Conservation (phyloP, 2,888 invertebrate species). For the Nomada flava region DNA sequence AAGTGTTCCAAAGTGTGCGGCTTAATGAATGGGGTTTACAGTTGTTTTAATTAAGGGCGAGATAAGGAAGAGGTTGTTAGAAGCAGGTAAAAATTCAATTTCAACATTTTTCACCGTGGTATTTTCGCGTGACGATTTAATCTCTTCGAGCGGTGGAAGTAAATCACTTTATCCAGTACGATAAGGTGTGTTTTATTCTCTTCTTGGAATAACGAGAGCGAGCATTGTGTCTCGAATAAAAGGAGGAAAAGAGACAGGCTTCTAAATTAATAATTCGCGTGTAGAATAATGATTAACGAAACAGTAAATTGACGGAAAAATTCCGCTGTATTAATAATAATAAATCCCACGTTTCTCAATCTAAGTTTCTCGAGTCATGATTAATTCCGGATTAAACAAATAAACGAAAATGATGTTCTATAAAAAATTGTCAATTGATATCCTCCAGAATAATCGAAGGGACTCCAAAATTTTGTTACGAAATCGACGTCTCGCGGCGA, state of each 20-base stretch:
- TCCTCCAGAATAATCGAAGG: not conserved
- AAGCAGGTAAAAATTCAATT: no score
- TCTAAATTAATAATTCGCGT: slow-evolving; percentile 1
- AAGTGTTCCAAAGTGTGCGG: not conserved
- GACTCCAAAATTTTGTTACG: no score
- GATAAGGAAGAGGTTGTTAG: not conserved
- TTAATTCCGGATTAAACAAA: no score
- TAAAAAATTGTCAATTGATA: no score
- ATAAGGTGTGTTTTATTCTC: slow-evolving; percentile 1
- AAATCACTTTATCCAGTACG: slow-evolving; percentile 22
- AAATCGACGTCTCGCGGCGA: not conserved
- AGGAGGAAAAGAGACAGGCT: not conserved
- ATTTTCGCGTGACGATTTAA: slow-evolving; percentile 4
- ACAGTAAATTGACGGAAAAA: not conserved
- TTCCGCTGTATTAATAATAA: not conserved
- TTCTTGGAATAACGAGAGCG: not conserved
- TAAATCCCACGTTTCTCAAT: no score
- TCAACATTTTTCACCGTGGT: no score
- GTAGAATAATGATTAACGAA: no score
- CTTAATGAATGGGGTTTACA: not conserved
- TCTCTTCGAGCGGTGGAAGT: not conserved
- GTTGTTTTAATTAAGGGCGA: not conserved
- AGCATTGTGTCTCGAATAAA: not conserved
- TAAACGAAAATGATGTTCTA: no score
- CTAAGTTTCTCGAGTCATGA: no score